Conservation (phyloP, 2,888 invertebrate species). For the Heliconius charithonia region DNA sequence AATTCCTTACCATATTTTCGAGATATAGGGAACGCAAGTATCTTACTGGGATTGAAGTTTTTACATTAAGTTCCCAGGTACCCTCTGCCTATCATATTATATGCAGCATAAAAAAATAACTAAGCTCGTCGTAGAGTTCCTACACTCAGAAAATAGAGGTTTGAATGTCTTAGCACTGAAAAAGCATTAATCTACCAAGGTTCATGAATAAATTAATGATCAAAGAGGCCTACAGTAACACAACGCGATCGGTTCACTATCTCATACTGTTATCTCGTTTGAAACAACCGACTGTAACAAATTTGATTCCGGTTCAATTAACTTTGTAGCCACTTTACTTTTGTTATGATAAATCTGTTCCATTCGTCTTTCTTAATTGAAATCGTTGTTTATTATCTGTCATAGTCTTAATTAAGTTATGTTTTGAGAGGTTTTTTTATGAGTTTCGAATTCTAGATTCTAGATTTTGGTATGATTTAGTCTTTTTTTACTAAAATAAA, state of each 20-base stretch:
- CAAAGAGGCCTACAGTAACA: constrained; percentile 2
- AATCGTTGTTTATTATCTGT: constrained; percentile 31
- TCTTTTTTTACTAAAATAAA: neutral
- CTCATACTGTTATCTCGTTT: constrained; percentile 24
- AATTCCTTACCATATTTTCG: no score
- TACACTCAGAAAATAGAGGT: neutral
- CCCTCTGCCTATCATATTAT: neutral
- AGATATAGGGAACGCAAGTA: no score
- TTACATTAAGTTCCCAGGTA: neutral
- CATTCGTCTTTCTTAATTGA: constrained; percentile 39
- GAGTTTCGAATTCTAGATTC: neutral
- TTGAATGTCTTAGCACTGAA: neutral
- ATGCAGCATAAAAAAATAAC: neutral
- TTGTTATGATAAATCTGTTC: constrained; percentile 39
- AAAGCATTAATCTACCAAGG: neutral
- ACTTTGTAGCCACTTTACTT: constrained; percentile 42
- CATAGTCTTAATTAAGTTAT: constrained; percentile 5
- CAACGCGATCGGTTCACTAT: constrained; percentile 13
- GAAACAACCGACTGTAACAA: constrained; percentile 55
- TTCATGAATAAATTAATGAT: constrained; percentile 15
- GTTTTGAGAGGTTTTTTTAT: neutral
- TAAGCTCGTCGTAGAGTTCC: neutral
- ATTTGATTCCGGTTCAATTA: constrained; percentile 74
- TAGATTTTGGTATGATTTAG: neutral
- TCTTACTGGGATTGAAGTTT: neutral